Evolutionary conservation across 2,888 invertebrate species (phyloP), one percentile per base, ranked within the genome.

Genomic region (Myathropa florea): DNA sequence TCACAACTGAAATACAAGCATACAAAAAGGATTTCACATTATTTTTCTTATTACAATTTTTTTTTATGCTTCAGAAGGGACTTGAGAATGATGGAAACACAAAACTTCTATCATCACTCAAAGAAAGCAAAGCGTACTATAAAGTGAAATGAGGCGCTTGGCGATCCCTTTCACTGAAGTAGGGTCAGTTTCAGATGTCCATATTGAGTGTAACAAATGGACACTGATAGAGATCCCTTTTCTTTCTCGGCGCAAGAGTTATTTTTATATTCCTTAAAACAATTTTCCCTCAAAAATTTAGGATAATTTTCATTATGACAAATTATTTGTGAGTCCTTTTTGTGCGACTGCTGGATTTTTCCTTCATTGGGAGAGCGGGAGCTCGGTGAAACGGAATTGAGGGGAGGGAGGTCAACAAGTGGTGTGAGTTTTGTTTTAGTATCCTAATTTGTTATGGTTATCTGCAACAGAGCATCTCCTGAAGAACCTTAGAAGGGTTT

Each of bases 271-370:
- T 55, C 65, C 21, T 55, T 78, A 57, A 78, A 78, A 46, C 39
- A 70, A 70, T 78, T 70, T 70, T 12, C 57, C 1, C 36, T 39
- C 70, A 33, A 72, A 59, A 77, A 77, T 77, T 68, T 70, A 18
- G 77, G 70, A 68, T 77, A 77, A 77, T 77, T 76, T 67, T 65
- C 76, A 76, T 76, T 77, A 77, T 77, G 61, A 63, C 77, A 68
- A 77, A 77, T 77, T 70, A 77, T 70, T 70, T 70, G 63, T 55
- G 59, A 28, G 61, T 72, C 63, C 63, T 53, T 53, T 63, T 46
- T 59, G 23, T 30, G 39, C 39, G 18, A 46, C 18, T 63, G 24
- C 14, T 24, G 39, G 26, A 30, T 28, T 63, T 57, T 64, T 57
- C 64, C 26, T 61, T 61, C 55, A 33, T 57, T 46, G n/a, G n/a